These are phyloP conservation scores for Neelides sp. DNA, from an alignment of 1,140 invertebrate genomes.

Conservation along the genomic window DNA sequence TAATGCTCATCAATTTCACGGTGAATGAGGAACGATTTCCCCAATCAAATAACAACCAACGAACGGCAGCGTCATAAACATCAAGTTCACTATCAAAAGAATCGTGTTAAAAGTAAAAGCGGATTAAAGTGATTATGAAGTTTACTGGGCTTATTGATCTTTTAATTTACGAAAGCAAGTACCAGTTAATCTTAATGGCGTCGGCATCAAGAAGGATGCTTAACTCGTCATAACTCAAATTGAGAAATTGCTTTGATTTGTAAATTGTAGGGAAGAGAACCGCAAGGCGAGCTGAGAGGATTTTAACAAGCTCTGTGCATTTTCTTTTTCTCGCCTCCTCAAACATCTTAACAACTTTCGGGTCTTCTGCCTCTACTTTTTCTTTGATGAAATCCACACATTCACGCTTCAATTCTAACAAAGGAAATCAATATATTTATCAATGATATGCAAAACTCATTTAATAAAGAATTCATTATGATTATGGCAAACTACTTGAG, in stretches of 20 bases:
- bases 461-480: too few species aligned
- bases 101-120: neutral
- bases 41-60: conserved; percentile 59
- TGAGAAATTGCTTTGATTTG: conserved; percentile 16
- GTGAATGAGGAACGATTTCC: conserved; percentile 40
- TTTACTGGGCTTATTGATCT: neutral
- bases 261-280: conserved; percentile 18
- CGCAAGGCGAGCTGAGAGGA: conserved; percentile 11
- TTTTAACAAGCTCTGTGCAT: conserved; percentile 8
- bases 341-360: conserved; percentile 13
- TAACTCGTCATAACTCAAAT: conserved; percentile 15
- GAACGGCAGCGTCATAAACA: conserved; percentile 56
- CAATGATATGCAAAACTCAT: too few species aligned
- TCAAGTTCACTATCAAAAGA: conserved; percentile 50
- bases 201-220: conserved; percentile 9
- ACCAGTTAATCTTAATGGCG: conserved; percentile 14
- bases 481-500: too few species aligned
- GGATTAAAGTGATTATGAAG: neutral
- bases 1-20: conserved; percentile 47
- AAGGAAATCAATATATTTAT: neutral
- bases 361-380: conserved; percentile 15
- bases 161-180: too few species aligned
- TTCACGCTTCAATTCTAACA: conserved; percentile 8
- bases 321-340: conserved; percentile 13
- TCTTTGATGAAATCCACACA: conserved; percentile 14